A percentile compares a stretch with the other conserved stretches of the same genome.
Conservation (phyloP, 2,797 vertebrate genomes). For the Otolemur crassicaudatus region DNA sequence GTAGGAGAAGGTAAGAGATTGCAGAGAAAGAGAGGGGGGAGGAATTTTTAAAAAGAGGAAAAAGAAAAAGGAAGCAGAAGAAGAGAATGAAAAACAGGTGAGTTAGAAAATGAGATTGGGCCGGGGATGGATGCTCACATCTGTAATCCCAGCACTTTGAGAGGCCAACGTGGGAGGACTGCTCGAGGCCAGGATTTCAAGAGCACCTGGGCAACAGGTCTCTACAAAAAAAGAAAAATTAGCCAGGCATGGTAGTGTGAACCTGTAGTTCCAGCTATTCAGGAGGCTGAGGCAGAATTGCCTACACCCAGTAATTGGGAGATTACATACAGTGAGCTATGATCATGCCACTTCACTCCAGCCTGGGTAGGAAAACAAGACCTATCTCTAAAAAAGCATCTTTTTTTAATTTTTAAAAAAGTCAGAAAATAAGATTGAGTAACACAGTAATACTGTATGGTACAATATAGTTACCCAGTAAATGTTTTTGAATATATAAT, state of each 20-base stretch:
- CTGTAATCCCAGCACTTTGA: neutral
- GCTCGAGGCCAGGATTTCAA: neutral
- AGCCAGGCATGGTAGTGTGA: neutral
- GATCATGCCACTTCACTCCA: neutral
- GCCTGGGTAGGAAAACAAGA: neutral
- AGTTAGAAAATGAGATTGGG: neutral
- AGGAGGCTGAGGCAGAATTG: neutral
- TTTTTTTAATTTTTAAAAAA: too few relatives aligned
- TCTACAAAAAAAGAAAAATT: neutral
- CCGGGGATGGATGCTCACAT: too few relatives aligned
- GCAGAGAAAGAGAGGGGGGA: slow-evolving; percentile 58
- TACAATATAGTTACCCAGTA: neutral
- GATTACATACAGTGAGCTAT: neutral
- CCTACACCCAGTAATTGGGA: neutral
- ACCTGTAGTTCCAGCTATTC: neutral
- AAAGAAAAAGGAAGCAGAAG: slow-evolving; percentile 23
- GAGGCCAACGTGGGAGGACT: neutral
- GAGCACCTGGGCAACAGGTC: neutral
- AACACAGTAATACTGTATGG: neutral
- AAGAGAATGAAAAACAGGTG: slow-evolving; percentile 21
- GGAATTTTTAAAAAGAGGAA: slow-evolving; percentile 56
- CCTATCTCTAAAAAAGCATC: neutral
- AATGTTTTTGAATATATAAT: neutral
- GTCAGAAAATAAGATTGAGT: neutral
- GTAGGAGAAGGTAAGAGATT: neutral